Conservation (phyloP, 2,113 vertebrate species). For the Indicator maculatus region DNA sequence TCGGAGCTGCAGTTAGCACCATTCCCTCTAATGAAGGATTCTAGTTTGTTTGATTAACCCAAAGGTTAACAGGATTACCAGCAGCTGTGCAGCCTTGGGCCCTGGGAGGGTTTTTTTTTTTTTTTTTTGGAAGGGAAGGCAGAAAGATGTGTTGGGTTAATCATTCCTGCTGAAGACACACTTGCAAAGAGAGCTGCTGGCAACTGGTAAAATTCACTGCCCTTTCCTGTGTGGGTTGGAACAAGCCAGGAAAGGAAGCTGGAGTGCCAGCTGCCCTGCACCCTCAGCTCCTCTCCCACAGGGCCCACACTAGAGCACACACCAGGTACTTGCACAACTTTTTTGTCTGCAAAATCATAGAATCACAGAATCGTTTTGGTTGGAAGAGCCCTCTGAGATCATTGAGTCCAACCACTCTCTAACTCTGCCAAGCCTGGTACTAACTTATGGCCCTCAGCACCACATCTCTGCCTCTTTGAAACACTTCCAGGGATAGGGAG, state of each 20-base stretch:
- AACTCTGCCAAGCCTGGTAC: too few relatives aligned
- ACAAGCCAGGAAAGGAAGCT: background rate
- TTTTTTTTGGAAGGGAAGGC: background rate
- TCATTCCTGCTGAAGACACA: background rate
- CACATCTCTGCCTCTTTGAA: too few relatives aligned
- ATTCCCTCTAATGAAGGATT: background rate
- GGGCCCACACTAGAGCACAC: accelerated
- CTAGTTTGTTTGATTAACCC: background rate
- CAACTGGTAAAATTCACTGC: background rate
- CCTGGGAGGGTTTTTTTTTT: background rate
- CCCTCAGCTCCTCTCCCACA: background rate
- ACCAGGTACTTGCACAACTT: background rate
- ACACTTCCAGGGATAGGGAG: too few relatives aligned
- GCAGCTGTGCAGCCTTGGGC: background rate
- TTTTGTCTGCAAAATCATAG: background rate
- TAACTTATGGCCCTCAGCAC: too few relatives aligned
- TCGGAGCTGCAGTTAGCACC: background rate
- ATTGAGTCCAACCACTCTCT: too few relatives aligned
- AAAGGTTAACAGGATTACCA: conserved; percentile 9
- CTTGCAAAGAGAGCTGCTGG: background rate
- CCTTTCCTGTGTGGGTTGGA: background rate
- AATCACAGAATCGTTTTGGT: too few relatives aligned
- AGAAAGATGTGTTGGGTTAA: accelerated
- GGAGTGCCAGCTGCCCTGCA: background rate
- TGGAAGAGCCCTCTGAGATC: too few relatives aligned